phyloP scores from a whole-genome alignment of 2,113 vertebrate genomes.

The Serilophus lunatus region DNA sequence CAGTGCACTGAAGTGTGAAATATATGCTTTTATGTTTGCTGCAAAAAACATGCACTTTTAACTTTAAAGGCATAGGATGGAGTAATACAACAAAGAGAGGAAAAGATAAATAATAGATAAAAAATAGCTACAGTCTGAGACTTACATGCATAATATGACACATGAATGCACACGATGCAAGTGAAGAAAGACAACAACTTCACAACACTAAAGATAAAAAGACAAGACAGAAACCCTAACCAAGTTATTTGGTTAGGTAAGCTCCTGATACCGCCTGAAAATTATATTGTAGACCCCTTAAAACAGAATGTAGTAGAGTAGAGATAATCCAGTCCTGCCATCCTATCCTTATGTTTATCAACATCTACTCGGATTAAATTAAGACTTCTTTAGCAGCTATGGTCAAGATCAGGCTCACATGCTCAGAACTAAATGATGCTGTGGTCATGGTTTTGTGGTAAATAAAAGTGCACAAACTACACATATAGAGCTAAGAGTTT shows the following conservation, averaged over 20 bases:
- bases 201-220: neutral
- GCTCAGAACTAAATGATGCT: neutral
- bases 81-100: neutral
- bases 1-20: slow-evolving; percentile 20
- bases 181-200: neutral
- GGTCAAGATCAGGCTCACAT: neutral
- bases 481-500: neutral
- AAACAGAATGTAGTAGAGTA: neutral
- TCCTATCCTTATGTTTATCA: neutral
- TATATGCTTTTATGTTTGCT: slow-evolving; percentile 35
- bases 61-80: neutral
- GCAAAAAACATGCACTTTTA: neutral
- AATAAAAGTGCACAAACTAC: neutral
- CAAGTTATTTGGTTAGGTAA: neutral
- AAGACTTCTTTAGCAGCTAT: neutral
- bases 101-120: slow-evolving; percentile 36
- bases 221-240: neutral
- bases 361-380: neutral
- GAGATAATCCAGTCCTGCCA: neutral
- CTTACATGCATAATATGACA: slow-evolving; percentile 19
- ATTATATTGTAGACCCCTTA: neutral
- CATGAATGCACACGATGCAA: neutral
- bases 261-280: neutral
- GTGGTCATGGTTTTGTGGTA: neutral
- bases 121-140: slow-evolving; percentile 23